These are phyloP conservation scores for Drosophila seguyi DNA, from an alignment of 1,140 invertebrate species.

Conservation along the genomic window DNA sequence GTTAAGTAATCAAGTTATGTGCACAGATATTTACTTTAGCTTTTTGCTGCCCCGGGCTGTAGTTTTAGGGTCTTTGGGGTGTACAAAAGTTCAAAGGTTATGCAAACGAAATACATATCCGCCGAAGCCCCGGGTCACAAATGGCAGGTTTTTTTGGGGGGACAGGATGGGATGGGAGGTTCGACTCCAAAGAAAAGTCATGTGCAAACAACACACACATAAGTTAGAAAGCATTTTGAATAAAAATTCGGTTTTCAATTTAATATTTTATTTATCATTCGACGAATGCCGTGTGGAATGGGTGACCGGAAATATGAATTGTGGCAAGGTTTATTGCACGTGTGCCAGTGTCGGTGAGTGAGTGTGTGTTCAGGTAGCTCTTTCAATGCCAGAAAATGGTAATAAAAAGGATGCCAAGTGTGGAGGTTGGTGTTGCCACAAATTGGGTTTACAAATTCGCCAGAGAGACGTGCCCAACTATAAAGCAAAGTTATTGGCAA, in stretches of 20 bases:
- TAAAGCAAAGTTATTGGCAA: conserved; percentile 65
- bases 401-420: conserved; percentile 52
- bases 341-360: conserved; percentile 5
- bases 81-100: conserved; percentile 59
- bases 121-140: conserved; percentile 6
- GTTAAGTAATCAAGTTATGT: conserved; percentile 43
- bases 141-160: not conserved
- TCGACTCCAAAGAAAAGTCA: conserved; percentile 46
- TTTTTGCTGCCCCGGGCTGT: conserved; percentile 48
- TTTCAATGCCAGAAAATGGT: conserved; percentile 57
- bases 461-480: conserved; percentile 61
- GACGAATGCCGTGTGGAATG: conserved; percentile 17
- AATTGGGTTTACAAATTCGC: conserved; percentile 76
- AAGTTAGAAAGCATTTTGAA: conserved; percentile 49
- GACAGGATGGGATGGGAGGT: not conserved
- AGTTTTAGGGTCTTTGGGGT: conserved; percentile 59
- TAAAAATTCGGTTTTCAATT: conserved; percentile 57
- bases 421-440: conserved; percentile 34
- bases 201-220: conserved; percentile 29
- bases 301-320: conserved; percentile 52
- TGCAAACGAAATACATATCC: conserved; percentile 31
- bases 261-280: conserved; percentile 57
- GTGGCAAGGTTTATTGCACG: conserved; percentile 41
- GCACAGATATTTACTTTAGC: conserved; percentile 49
- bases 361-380: conserved; percentile 35